These are phyloP conservation scores for Tipula helvola DNA, from an alignment of 2,888 invertebrate species.

Conservation along the genomic window DNA sequence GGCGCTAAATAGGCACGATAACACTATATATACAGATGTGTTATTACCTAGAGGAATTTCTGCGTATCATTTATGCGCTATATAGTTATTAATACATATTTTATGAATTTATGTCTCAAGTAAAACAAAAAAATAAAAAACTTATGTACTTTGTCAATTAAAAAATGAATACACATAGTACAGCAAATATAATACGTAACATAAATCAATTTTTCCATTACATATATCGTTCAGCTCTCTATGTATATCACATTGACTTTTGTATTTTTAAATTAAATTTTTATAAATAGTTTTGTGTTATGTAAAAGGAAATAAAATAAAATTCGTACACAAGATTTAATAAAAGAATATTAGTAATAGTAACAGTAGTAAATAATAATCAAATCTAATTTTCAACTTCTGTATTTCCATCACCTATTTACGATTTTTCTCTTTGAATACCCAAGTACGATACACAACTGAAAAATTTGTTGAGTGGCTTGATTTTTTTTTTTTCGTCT, in stretches of 20 bases:
- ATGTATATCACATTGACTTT: not conserved
- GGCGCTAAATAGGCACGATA: not conserved
- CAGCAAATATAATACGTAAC: not conserved
- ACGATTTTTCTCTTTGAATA: not conserved
- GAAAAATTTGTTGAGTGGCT: not conserved
- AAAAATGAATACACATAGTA: not conserved
- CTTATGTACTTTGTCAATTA: not conserved
- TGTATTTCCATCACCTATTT: not conserved
- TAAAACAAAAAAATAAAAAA: not conserved
- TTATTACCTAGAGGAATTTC: too few relatives aligned
- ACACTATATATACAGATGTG: not conserved
- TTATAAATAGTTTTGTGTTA: not conserved
- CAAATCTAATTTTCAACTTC: not conserved
- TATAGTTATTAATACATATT: not conserved
- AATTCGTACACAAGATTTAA: not conserved
- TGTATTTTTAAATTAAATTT: not conserved
- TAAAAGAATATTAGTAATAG: not conserved
- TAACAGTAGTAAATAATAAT: not conserved
- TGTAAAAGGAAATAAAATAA: not conserved
- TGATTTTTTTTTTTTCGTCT: not conserved
- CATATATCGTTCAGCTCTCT: not conserved
- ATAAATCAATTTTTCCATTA: not conserved
- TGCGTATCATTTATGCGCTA: not conserved
- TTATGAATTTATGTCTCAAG: not conserved
- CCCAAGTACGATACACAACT: not conserved